These are phyloP conservation scores for Tetranychus piercei DNA, from an alignment of 2,888 invertebrate species.

Conservation along the genomic window DNA sequence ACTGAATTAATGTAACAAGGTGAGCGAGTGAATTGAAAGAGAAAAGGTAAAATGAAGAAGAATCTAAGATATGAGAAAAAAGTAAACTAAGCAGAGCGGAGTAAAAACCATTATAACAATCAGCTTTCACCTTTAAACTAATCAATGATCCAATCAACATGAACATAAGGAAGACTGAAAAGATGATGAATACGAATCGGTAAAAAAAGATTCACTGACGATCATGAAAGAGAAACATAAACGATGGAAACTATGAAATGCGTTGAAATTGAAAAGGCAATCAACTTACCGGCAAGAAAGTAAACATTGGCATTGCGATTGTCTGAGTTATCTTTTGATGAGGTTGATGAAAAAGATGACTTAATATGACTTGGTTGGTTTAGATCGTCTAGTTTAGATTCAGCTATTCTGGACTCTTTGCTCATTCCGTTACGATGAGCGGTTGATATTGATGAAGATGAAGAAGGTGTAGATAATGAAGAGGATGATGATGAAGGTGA, in stretches of 20 bases:
- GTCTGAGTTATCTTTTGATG: background rate
- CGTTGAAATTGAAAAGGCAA: background rate
- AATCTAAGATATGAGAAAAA: background rate
- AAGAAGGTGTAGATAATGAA: background rate
- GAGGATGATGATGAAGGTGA: background rate
- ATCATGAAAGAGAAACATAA: too few species aligned
- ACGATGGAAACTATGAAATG: too few species aligned
- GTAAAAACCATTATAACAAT: background rate
- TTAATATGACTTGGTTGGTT: background rate
- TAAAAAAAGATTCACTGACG: too few species aligned
- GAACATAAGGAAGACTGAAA: background rate
- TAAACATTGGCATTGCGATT: slow-evolving; percentile 12
- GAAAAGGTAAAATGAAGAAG: background rate
- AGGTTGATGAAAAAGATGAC: background rate
- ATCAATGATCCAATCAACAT: background rate
- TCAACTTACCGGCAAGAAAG: slow-evolving; percentile 37
- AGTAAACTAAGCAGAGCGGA: background rate
- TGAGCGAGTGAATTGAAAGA: background rate
- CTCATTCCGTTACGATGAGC: background rate
- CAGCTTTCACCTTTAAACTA: background rate
- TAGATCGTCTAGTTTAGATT: background rate
- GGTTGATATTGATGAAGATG: background rate
- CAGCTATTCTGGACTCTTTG: background rate
- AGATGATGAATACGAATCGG: too few species aligned
- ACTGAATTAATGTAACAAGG: background rate